A percentile compares a stretch with the other conserved stretches of the same genome.
Evolutionary conservation across 2,797 vertebrate species (phyloP).

Genomic region (Psittacula derbiana): DNA sequence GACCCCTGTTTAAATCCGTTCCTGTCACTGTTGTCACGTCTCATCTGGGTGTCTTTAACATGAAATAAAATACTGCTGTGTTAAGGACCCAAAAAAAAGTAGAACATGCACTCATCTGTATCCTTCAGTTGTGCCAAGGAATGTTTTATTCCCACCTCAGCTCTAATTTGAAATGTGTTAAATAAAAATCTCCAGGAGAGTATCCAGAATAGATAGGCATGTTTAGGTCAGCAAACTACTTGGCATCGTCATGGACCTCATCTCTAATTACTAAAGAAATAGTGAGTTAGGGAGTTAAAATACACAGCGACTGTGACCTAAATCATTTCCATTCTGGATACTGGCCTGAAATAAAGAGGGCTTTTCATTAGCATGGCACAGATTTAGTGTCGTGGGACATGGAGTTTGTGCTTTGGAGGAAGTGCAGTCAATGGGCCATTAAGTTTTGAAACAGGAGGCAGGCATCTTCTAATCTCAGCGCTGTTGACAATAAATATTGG

Average conservation of each 20-base stretch:
- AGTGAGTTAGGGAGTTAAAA: conserved; percentile 55
- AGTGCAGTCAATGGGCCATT: conserved; percentile 56
- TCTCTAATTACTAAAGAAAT: conserved; percentile 71
- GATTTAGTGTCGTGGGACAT: conserved; percentile 54
- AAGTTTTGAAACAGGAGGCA: conserved; percentile 57
- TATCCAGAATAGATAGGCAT: conserved; percentile 52
- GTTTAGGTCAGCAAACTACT: conserved; percentile 32
- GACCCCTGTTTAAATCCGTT: not conserved
- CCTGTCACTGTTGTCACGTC: not conserved
- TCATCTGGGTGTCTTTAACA: conserved; percentile 16
- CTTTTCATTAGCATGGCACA: conserved; percentile 53
- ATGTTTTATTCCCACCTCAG: conserved; percentile 47
- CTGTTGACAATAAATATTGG: conserved; percentile 55
- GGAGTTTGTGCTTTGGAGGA: conserved; percentile 45
- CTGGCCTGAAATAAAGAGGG: conserved; percentile 56
- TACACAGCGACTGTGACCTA: conserved; percentile 46
- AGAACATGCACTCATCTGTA: conserved; percentile 25
- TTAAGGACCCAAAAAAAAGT: not conserved
- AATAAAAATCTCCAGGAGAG: conserved; percentile 56
- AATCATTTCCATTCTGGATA: conserved; percentile 63
- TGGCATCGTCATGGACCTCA: conserved; percentile 22
- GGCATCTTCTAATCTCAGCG: conserved; percentile 30
- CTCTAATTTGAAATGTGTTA: conserved; percentile 36
- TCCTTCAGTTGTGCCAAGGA: not conserved
- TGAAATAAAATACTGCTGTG: not conserved